Base-by-base conservation (phyloP, 2,113 vertebrate genomes). In the Periophthalmodon schlosseri region DNA sequence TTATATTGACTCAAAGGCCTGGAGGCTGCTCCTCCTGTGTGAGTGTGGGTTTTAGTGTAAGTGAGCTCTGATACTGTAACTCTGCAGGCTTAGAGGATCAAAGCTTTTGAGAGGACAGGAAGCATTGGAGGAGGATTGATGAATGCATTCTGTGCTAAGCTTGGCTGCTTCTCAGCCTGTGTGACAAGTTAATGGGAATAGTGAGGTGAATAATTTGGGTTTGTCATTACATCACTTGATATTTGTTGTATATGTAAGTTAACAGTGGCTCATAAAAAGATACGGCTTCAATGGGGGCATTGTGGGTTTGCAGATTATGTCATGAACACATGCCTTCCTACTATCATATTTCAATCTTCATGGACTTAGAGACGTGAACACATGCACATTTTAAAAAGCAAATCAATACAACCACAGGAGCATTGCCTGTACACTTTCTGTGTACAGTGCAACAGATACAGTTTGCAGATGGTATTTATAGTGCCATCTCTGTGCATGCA, bases 81-180 rank as follows among this genome's bases (percentile, higher is more conserved):
- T 86, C 78, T 82, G 68, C 81, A 74, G 82, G 89, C 88, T 91
- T 89, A 91, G 84, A 81, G 80, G 88, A 92, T 91, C 89, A 88
- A 87, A 86, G 87, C 91, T 86, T 86, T 80, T 74, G 86, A 84
- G 78, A 86, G 82, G 81, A 83, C 61, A 75, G 77, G 74, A 84
- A 67, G 79, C 76, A 81, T 58, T 81, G 82, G 78, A 84, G 74
- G 72, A 82, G 72, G 84, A 81, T 82, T 86, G 86, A 85, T 69
- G 84, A 82, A 68, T 70, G 68, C 70, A 15, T 83, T 76, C 74
- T 57, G 28, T 60, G 76, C 79, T 84, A 81, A 86, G 79, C 79
- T 83, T 78, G 15, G 73, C 83, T 84, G 79, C 79, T 80, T 86
- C 77, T 72, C 76, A 7, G 15, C 76, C 79, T 85, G 67, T 83